Percentiles rank a stretch among this genome's conserved stretches.
These are phyloP conservation scores for Hartigia nigra DNA, from an alignment of 2,888 invertebrate genomes.

Conservation along the genomic window DNA sequence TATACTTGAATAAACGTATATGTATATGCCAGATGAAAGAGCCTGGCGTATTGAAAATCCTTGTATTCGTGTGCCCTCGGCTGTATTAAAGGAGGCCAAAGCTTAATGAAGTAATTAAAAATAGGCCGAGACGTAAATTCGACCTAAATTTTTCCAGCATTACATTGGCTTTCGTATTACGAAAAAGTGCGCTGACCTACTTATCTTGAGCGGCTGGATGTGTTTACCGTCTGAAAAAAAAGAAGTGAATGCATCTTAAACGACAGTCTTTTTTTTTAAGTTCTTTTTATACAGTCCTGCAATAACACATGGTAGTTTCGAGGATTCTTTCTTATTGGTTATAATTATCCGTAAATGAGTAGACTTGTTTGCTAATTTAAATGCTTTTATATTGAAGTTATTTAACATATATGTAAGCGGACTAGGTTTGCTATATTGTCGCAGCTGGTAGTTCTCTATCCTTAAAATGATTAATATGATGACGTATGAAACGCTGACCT, in stretches of 20 bases:
- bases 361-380: not conserved
- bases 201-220: not conserved
- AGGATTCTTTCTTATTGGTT: not conserved
- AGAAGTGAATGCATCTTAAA: not conserved
- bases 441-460: not conserved
- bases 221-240: not conserved
- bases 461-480: not conserved
- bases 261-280: not conserved
- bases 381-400: not conserved
- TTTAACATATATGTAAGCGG: not conserved
- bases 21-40: not conserved
- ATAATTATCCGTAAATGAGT: not conserved
- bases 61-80: not conserved
- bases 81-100: not conserved
- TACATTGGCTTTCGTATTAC: not conserved
- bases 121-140: not conserved
- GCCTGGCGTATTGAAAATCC: not conserved
- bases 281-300: not conserved
- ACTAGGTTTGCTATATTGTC: not conserved
- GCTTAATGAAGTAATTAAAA: not conserved
- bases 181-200: not conserved
- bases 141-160: not conserved
- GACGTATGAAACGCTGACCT: not conserved
- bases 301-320: not conserved
- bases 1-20: not conserved